A percentile compares a stretch with the other conserved stretches of the same genome.
Evolutionary conservation across 1,140 invertebrate genomes (phyloP).

Genomic region (Aphis gossypii): DNA sequence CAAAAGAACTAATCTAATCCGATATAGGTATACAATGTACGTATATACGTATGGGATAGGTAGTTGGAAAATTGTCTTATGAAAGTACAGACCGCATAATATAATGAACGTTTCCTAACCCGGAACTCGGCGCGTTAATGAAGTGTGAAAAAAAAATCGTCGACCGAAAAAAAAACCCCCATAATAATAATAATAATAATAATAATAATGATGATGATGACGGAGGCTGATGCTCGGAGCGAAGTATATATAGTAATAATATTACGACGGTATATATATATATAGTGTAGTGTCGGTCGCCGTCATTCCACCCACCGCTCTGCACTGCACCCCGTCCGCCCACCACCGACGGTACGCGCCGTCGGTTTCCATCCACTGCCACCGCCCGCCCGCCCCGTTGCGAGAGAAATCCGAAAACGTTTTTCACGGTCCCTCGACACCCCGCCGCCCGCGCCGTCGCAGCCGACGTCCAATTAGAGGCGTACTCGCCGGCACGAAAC

Average conservation of each 20-base stretch:
- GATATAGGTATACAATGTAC: too few species aligned
- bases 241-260: background rate
- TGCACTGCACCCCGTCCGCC: background rate
- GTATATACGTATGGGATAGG: too few species aligned
- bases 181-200: too few species aligned
- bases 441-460: background rate
- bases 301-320: background rate
- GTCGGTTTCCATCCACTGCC: background rate
- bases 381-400: background rate
- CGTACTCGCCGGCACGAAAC: background rate
- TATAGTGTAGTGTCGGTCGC: background rate
- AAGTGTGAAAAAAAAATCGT: background rate
- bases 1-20: too few species aligned
- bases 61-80: background rate
- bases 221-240: background rate
- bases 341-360: background rate
- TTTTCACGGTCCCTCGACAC: conserved; percentile 1
- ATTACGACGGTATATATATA: background rate
- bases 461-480: conserved; percentile 48
- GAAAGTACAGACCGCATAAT: background rate
- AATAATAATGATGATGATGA: background rate
- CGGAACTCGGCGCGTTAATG: background rate
- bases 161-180: background rate
- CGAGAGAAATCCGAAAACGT: conserved; percentile 24
- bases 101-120: background rate